Percentiles rank a stretch among this genome's conserved stretches.
phyloP scores from a whole-genome alignment of 1,140 invertebrate species.

The Conus betulinus region DNA sequence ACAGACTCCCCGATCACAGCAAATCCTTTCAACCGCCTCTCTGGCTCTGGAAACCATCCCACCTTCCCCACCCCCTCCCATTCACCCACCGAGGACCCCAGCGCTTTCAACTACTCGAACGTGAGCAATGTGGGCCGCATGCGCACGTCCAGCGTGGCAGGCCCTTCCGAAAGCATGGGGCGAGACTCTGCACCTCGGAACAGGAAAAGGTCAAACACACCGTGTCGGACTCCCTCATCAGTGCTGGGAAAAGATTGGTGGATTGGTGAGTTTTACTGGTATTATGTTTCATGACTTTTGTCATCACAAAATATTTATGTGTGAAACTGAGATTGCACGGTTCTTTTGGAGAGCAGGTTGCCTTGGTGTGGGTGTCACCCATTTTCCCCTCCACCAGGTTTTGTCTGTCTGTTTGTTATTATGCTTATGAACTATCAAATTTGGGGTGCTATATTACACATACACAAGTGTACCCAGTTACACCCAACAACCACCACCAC shows the following conservation, averaged over 20 bases:
- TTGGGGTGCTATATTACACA: no score
- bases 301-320: no score
- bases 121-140: slow-evolving; percentile 66
- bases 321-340: no score
- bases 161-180: slow-evolving; percentile 38
- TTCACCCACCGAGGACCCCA: slow-evolving; percentile 53
- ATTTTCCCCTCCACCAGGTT: no score
- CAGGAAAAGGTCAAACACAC: slow-evolving; percentile 63
- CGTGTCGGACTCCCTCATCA: slow-evolving; percentile 59
- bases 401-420: no score
- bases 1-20: slow-evolving; percentile 51
- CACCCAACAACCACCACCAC: no score
- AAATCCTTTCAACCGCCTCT: slow-evolving; percentile 44
- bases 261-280: slow-evolving; percentile 4
- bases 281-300: no score
- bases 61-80: slow-evolving; percentile 62
- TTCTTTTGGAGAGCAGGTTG: no score
- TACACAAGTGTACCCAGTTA: no score
- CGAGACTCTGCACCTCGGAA: slow-evolving; percentile 47
- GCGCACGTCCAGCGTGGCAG: slow-evolving; percentile 63
- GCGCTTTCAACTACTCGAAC: slow-evolving; percentile 64
- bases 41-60: slow-evolving; percentile 46
- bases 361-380: no score
- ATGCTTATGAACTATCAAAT: no score
- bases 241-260: slow-evolving; percentile 40